Percentiles rank a stretch among this genome's conserved stretches.
These are phyloP conservation scores for Cerceris ruficornis DNA, from an alignment of 2,888 invertebrate genomes.

Conservation along the genomic window DNA sequence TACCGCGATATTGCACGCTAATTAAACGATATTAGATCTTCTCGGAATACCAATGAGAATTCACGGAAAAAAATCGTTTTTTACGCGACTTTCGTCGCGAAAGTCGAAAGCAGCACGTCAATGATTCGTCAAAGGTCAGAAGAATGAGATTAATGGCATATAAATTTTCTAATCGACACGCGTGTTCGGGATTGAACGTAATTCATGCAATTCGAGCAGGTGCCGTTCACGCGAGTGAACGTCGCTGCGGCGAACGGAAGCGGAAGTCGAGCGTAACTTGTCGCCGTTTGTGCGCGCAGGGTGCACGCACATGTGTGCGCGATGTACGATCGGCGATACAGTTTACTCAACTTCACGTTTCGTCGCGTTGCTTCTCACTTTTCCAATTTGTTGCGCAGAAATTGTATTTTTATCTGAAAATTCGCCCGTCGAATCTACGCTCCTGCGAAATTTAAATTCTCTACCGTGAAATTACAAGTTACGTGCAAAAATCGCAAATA, in stretches of 20 bases:
- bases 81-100: too few relatives aligned
- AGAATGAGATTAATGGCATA: conserved; percentile 5
- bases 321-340: conserved; percentile 21
- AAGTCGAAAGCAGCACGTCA: neutral
- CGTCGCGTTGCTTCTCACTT: conserved; percentile 1
- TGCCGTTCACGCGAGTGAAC: conserved; percentile 38
- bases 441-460: too few relatives aligned
- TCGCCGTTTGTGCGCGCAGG: conserved; percentile 18
- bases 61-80: too few relatives aligned
- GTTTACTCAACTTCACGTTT: conserved; percentile 23
- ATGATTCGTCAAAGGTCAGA: neutral
- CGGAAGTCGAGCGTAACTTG: conserved; percentile 64
- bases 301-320: conserved; percentile 14
- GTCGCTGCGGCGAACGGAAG: conserved; percentile 50
- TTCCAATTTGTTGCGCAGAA: neutral
- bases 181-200: conserved; percentile 27
- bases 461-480: too few relatives aligned
- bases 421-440: neutral
- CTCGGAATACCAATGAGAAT: too few relatives aligned
- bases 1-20: too few relatives aligned
- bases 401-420: too few relatives aligned
- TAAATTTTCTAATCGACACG: conserved; percentile 9
- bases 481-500: too few relatives aligned
- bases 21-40: too few relatives aligned
- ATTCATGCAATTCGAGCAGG: conserved; percentile 59